Base-by-base conservation (phyloP, 2,888 invertebrate genomes). In the Dicyrtoma fusca region DNA sequence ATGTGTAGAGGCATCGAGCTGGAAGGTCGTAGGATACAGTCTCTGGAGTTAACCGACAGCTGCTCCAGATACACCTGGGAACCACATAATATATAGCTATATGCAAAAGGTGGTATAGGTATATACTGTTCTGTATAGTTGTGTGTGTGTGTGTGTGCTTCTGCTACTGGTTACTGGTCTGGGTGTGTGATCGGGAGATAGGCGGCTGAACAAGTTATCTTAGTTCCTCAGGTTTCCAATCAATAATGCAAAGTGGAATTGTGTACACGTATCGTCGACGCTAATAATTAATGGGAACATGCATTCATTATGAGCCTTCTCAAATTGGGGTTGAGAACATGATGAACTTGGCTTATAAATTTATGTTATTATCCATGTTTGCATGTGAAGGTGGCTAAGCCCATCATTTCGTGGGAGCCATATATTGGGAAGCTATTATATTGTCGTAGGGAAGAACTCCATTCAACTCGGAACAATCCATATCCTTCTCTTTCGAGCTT, bases 141-240 rank as follows among this genome's bases (percentile, higher is more conserved):
- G 13, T 44, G 10, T 44, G 10, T 44, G 45, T 8, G 13, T 44
- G 45, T 44, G 10, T 44, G 13, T 44, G 45, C 13, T 44, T 44
- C 10, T 44, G 45, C 13, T 8, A 21, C 14, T 59, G 59, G 1
- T 10, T 59, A 11, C 19, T 47, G 59, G n/a, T 47, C 10, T 63
- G 17, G 23, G 59, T 2, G 26, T 10, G 59, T 19, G 25, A 26
- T 59, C 26, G 26, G n/a, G 59, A n/a, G 11, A 13, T n/a, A 45
- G 45, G 11, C 21, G 17, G 25, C 17, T 19, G 23, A 19, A 23
- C 63, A 47, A 63, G 47, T 63, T 63, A 63, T 13, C 62, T 62
- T 19, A n/a, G 34, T 57, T 68, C 68, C 57, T 68, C 68, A 68
- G 68, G 68, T 68, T 68, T 68, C 68, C 57, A 68, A 68, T 68